A percentile compares a stretch with the other conserved stretches of the same genome.
Evolutionary conservation across 2,797 vertebrate genomes (phyloP).

Genomic region (Cynodonichthys magdalenae): DNA sequence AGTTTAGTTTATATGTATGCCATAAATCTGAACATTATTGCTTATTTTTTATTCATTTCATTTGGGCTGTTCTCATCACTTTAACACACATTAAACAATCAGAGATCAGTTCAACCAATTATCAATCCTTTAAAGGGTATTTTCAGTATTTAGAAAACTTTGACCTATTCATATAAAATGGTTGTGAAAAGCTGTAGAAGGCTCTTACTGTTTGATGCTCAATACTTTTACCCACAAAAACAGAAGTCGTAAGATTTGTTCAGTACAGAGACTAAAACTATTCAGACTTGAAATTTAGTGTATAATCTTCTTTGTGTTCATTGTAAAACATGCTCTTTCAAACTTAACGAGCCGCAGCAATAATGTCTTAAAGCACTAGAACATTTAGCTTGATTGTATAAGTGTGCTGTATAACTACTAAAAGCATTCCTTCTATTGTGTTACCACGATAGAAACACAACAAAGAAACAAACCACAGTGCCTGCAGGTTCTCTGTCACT

Average conservation of each 20-base stretch:
- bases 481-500: conserved; percentile 34
- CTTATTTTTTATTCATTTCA: not conserved
- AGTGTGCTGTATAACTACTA: not conserved
- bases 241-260: conserved; percentile 29
- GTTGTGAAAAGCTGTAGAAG: not conserved
- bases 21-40: too few species aligned
- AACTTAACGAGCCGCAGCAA: conserved; percentile 16
- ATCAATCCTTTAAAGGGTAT: not conserved
- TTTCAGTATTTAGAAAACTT: not conserved
- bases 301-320: not conserved
- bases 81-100: not conserved
- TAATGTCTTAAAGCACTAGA: conserved; percentile 19
- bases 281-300: conserved; percentile 34
- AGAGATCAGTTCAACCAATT: not conserved
- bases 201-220: not conserved
- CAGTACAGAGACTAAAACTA: conserved; percentile 34
- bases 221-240: too few species aligned
- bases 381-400: conserved; percentile 12
- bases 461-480: conserved; percentile 9
- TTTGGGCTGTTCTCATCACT: not conserved
- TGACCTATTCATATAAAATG: too few species aligned
- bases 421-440: conserved; percentile 3
- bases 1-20: not conserved
- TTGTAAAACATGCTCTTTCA: not conserved
- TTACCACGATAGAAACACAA: conserved; percentile 8